Evolutionary conservation across 2,888 invertebrate genomes (phyloP).

Genomic region (Platycheirus albimanus): DNA sequence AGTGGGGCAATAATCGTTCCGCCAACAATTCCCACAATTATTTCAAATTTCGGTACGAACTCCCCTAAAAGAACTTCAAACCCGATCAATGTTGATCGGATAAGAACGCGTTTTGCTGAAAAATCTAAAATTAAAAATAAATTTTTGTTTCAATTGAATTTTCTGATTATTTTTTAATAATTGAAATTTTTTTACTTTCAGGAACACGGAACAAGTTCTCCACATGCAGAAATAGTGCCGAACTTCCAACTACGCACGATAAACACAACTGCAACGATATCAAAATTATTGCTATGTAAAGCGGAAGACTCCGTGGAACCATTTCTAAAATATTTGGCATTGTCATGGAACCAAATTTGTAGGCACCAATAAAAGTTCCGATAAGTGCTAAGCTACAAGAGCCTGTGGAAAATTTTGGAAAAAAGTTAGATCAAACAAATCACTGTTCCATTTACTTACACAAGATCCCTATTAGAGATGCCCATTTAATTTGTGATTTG

Average conservation of each 20-base stretch:
- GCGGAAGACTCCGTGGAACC: slow-evolving; percentile 85
- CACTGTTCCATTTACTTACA: slow-evolving; percentile 82
- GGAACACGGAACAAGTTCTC: slow-evolving; percentile 90
- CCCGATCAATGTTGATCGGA: slow-evolving; percentile 88
- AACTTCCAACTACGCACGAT: slow-evolving; percentile 90
- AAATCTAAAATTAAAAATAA: slow-evolving; percentile 85
- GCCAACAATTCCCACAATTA: slow-evolving; percentile 93
- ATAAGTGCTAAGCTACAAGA: slow-evolving; percentile 87
- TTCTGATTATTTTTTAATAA: too few relatives aligned
- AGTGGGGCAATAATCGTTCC: slow-evolving; percentile 92
- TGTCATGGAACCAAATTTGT: slow-evolving; percentile 86
- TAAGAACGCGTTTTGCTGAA: slow-evolving; percentile 87
- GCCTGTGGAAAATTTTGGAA: slow-evolving; percentile 78
- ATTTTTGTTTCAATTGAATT: too few relatives aligned
- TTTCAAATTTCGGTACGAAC: slow-evolving; percentile 92
- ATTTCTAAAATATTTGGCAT: slow-evolving; percentile 87
- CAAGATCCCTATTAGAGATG: slow-evolving; percentile 88
- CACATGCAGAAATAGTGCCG: slow-evolving; percentile 91
- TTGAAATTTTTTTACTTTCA: slow-evolving; percentile 84
- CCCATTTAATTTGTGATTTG: slow-evolving; percentile 88
- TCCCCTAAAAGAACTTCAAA: slow-evolving; percentile 90
- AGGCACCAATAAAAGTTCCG: slow-evolving; percentile 86
- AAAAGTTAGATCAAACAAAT: too few relatives aligned
- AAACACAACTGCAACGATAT: slow-evolving; percentile 90
- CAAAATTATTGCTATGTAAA: slow-evolving; percentile 88